These are phyloP conservation scores for Sitta carolinensis DNA, from an alignment of 2,797 vertebrate species.

Conservation along the genomic window DNA sequence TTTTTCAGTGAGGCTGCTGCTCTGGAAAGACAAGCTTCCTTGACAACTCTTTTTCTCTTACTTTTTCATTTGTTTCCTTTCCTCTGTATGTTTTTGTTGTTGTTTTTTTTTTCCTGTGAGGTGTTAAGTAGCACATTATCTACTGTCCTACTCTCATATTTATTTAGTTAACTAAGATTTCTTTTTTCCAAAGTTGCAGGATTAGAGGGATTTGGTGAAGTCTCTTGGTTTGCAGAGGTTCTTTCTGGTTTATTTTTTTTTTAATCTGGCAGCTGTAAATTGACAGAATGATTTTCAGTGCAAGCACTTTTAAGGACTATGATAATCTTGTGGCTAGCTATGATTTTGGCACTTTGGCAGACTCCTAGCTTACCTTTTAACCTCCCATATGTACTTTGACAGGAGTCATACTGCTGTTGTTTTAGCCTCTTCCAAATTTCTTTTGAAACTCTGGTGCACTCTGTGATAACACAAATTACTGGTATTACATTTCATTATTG, in stretches of 20 bases:
- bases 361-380: slow-evolving; percentile 33
- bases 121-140: not conserved
- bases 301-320: not conserved
- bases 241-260: not conserved
- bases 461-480: not conserved
- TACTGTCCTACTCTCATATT: not conserved
- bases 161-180: not conserved
- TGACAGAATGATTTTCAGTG: not conserved
- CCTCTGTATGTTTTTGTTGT: not conserved
- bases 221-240: not conserved
- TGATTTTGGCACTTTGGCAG: slow-evolving; percentile 6
- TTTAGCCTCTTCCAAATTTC: slow-evolving; percentile 20
- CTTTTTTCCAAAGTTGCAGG: not conserved
- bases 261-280: not conserved
- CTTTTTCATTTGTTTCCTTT: slow-evolving; percentile 21
- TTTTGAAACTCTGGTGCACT: slow-evolving; percentile 2
- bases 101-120: not conserved
- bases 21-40: slow-evolving; percentile 31
- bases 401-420: not conserved
- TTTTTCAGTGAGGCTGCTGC: not conserved
- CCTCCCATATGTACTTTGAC: not conserved
- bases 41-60: slow-evolving; percentile 5
- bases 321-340: not conserved
- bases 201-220: not conserved
- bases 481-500: not conserved